A percentile compares a stretch with the other conserved stretches of the same genome.
These are phyloP conservation scores for Micrasema longulum DNA, from an alignment of 1,140 invertebrate genomes.

Conservation along the genomic window DNA sequence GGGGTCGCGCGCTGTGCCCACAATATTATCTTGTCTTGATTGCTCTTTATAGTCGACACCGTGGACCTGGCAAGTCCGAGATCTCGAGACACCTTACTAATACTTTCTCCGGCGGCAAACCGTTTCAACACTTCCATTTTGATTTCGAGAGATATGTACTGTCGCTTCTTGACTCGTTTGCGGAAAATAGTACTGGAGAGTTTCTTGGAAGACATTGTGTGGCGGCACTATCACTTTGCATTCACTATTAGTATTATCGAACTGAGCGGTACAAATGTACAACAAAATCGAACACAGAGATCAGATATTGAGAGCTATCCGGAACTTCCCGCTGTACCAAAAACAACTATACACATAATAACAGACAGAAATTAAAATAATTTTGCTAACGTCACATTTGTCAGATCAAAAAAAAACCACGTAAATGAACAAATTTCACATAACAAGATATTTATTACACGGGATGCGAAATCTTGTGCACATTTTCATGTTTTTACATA, in stretches of 20 bases:
- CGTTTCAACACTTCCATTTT: slow-evolving; percentile 42
- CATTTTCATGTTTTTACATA: too few species aligned
- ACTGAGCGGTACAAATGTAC: too few species aligned
- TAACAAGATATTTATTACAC: too few species aligned
- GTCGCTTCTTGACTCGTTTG: slow-evolving; percentile 21
- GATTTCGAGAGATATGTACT: slow-evolving; percentile 33
- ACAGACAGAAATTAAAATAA: too few species aligned
- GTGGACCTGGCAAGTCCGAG: slow-evolving; percentile 39
- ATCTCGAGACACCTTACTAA: slow-evolving; percentile 18
- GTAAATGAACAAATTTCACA: too few species aligned
- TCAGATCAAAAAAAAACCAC: too few species aligned
- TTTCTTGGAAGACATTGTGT: slow-evolving; percentile 9
- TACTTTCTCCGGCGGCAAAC: slow-evolving; percentile 29
- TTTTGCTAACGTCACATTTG: too few species aligned
- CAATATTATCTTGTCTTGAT: slow-evolving; percentile 27
- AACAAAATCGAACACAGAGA: too few species aligned
- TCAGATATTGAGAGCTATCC: slow-evolving; percentile 1
- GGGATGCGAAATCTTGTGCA: too few species aligned
- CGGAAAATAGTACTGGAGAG: neutral
- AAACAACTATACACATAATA: neutral
- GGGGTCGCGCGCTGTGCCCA: slow-evolving; percentile 6
- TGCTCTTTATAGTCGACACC: slow-evolving; percentile 29
- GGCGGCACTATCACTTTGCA: too few species aligned
- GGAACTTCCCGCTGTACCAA: slow-evolving; percentile 13
- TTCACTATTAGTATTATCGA: too few species aligned